Evolutionary conservation across 1,140 invertebrate species (phyloP).

Genomic region (Ylistrum balloti): DNA sequence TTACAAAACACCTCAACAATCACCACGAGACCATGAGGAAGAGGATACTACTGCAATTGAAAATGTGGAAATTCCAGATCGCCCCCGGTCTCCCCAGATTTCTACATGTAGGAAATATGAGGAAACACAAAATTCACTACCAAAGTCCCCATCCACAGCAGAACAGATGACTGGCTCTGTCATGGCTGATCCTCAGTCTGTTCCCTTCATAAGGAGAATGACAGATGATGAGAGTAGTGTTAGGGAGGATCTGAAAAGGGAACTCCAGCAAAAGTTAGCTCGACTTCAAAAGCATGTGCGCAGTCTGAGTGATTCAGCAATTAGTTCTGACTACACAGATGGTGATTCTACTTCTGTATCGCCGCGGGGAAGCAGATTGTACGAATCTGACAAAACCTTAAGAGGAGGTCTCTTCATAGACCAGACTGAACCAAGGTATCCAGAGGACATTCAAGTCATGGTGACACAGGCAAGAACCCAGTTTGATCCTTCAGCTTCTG

Average conservation of each 20-base stretch:
- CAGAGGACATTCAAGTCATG: conserved; percentile 47
- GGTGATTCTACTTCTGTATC: conserved; percentile 72
- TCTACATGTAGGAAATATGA: neutral
- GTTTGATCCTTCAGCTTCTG: conserved; percentile 41
- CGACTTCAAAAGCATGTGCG: conserved; percentile 66
- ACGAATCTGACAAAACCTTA: conserved; percentile 63
- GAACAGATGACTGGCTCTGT: conserved; percentile 66
- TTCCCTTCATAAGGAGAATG: neutral
- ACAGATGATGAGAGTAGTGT: conserved; percentile 51
- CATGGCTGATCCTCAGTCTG: conserved; percentile 60
- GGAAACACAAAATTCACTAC: neutral
- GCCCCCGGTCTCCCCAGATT: neutral
- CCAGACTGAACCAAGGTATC: neutral
- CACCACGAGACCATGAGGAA: conserved; percentile 60
- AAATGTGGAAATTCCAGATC: conserved; percentile 60
- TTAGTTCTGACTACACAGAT: conserved; percentile 80
- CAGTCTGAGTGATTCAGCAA: conserved; percentile 79
- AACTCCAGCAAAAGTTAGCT: conserved; percentile 71
- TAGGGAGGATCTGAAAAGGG: conserved; percentile 65
- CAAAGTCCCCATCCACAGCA: neutral
- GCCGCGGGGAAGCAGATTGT: conserved; percentile 66
- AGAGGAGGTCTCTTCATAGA: neutral
- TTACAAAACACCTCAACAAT: conserved; percentile 73
- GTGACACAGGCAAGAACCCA: conserved; percentile 49
- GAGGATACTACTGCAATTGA: conserved; percentile 11